Evolutionary conservation across 2,797 vertebrate species (phyloP), one percentile per base, ranked within the genome.

Genomic region (Molossus molossus): DNA sequence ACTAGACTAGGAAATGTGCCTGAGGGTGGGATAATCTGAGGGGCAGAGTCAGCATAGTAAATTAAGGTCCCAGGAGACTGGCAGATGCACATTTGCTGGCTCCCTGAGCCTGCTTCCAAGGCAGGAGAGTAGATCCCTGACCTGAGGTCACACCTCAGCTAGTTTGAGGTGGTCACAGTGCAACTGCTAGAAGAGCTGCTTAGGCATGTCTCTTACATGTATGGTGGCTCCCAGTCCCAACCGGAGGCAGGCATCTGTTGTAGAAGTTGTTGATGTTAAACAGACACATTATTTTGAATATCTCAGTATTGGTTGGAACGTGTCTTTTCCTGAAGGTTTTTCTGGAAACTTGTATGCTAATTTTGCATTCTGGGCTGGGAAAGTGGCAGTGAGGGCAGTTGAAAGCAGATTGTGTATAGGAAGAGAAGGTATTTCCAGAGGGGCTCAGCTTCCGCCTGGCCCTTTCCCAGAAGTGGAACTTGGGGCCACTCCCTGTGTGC

Each of bases 291-390:
- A 77, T 89, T 17, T 40, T n/a, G 33, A 64, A 1, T 64, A 80
- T 77, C 40, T 90, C 69, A 10, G 0, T 87, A 53, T 76, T 83
- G 57, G 25, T 85, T 75, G 37, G 25, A 58, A 85, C 50, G 33
- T 65, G 48, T 67, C 75, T 6, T 65, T 65, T 93, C 90, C 79
- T 75, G 77, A 87, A 87, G 85, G 53, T 60, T 64, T 95, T 92
- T 89, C 62, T 72, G 77, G 62, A 87, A 89, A 82, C 65, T 64
- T 53, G 62, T 25, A 20, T 86, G 62, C n/a, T 64, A 69, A 4
- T 58, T 93, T 18, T 93, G 72, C 67, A 53, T 85, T 48, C 25
- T 53, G 33, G 58, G 27, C 57, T 62, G 55, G 70, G 58, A 79
- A 40, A 45, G 17, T 37, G 15, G 64, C 87, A 25, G 12, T 11